Conservation (phyloP, 1,140 invertebrate species). For the Ceratosolen fusciceps region DNA sequence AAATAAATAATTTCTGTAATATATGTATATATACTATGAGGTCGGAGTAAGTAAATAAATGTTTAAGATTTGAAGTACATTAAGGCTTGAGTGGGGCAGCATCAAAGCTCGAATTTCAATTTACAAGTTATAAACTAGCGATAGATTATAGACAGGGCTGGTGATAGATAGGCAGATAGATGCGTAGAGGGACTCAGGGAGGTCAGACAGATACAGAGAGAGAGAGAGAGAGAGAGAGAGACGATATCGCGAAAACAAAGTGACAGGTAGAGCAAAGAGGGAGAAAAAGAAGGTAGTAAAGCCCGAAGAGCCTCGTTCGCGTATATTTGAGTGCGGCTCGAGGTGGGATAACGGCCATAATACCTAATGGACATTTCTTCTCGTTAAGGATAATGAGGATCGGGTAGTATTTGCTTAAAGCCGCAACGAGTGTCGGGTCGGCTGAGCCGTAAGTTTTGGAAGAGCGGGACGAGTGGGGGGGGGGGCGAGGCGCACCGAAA, state of each 20-base stretch:
- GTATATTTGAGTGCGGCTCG: background rate
- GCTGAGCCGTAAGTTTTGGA: background rate
- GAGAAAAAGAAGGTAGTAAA: background rate
- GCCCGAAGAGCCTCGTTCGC: background rate
- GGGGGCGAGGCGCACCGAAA: background rate
- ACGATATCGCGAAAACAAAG: background rate
- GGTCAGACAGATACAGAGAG: too few species aligned
- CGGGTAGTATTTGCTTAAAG: background rate
- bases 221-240: too few species aligned
- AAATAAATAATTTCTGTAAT: too few species aligned
- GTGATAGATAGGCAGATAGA: too few species aligned
- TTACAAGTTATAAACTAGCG: background rate
- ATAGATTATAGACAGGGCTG: background rate
- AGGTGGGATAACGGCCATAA: constrained; percentile 16
- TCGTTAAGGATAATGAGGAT: constrained; percentile 37
- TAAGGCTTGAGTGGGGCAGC: too few species aligned
- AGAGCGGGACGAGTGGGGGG: background rate
- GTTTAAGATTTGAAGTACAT: too few species aligned
- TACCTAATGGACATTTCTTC: constrained; percentile 13
- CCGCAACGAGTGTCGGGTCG: background rate
- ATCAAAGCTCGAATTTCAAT: background rate
- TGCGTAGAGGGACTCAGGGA: too few species aligned
- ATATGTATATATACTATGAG: too few species aligned
- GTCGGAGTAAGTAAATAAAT: background rate
- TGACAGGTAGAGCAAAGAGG: background rate